Base-by-base conservation (phyloP, 1,140 invertebrate species). In the Polyergus mexicanus region DNA sequence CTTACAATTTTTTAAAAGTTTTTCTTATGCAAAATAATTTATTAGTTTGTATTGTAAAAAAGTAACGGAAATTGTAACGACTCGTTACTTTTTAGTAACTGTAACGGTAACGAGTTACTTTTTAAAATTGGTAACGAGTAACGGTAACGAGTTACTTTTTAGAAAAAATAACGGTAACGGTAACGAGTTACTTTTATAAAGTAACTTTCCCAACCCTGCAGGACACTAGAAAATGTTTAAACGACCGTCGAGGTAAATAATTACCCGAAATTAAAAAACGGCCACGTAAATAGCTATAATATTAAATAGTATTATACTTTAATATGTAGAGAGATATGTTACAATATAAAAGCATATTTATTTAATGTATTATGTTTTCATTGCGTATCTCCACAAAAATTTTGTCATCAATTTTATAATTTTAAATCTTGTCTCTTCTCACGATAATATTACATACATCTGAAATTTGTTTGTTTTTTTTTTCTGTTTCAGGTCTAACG, bases 401-500 rank as follows among this genome's bases (percentile, higher is more conserved):
- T 5, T 13, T 28, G 11, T 68, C 65, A 38, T 41, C 4, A 44
- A 16, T 22, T 58, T n/a, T 54, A 72, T n/a, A 32, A 32, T 32
- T 2, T 32, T 3, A 19, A 22, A 74, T 16, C 2, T 44, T 58
- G 7, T 19, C 3, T 4, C 1, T 25, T 10, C n/a, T 63, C 11
- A 8, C 11, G 28, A 5, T 6, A n/a, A 28, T 32, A 10, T n/a
- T 28, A 41, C 10, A 32, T 16, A 11, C 62, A 3, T 51, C 11
- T 62, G 16, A 41, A 28, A 44, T 32, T 32, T 32, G 19, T 13
- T 47, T 16, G 44, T 83, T 62, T 83, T 13, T 47, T 16, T 58
- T 83, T 62, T 83, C 41, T 74, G 68, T 83, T 83, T 6, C 78
- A 83, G 78, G n/a, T 60, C 25, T 13, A 38, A 2, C 4, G 51